Evolutionary conservation across 2,113 vertebrate species (phyloP), one percentile per base, ranked within the genome.

Genomic region (Syngnathus scovelli): DNA sequence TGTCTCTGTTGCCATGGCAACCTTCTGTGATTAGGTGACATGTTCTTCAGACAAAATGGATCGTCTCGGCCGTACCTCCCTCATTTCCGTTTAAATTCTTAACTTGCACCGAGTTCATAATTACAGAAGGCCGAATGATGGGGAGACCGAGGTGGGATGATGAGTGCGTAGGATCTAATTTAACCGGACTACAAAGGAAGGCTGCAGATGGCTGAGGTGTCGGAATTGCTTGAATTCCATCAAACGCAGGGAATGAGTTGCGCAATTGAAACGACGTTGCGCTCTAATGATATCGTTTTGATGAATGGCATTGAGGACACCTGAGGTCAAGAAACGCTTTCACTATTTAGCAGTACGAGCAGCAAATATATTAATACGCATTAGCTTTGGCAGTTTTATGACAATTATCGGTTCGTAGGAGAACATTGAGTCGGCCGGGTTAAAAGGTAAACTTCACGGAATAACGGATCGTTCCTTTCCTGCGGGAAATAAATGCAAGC

Each of bases 1-100:
- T n/a, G 60, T 72, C 71, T 68, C 64, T 56, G 86, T 86, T 72
- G 78, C 75, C 78, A 83, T 85, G 72, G 85, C 19, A 86, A 86
- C 78, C 1, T 15, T 19, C 56, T 2, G 41, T 71, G 59, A 76
- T 62, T 67, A 72, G 74, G 80, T 84, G 80, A 90, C 85, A 86
- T 86, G 81, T 80, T 82, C 49, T 77, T 84, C 44, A 46, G 78
- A 76, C 61, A 62, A 41, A 41, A 5, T 11, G 3, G 23, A 33
- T 33, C 13, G 67, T 68, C 51, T 39, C n/a, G 23, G 60, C 23
- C 12, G 16, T 12, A 36, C 19, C 44, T 52, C 71, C 66, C 65
- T 80, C 66, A 69, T 64, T 66, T 72, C 60, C 60, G 41, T 69
- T 70, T 52, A 54, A 69, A 66, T 68, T 51, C 63, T 33, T 70